Evolutionary conservation across 1,140 invertebrate genomes (phyloP), one percentile per base, ranked within the genome.

Genomic region (Drosophila funebris): DNA sequence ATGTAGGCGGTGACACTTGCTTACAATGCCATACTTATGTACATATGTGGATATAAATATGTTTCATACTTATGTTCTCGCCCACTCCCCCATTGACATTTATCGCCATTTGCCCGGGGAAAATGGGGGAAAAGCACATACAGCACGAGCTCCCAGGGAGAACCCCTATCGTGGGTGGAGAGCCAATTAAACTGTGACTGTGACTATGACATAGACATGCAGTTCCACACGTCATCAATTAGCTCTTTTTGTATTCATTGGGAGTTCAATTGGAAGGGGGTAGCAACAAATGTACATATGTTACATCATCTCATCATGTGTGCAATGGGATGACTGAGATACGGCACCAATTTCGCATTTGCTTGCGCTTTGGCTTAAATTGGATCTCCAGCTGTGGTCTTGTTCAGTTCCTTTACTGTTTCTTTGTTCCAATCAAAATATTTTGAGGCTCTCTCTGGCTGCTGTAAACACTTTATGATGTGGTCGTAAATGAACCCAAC

Each of bases 371-470:
- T 64, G 27, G 7, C 24, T 7, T 9, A 29, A 44, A 54, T 36
- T 33, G 4, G 27, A 57, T 60, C 46, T 76, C 72, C 69, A 20
- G 63, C 78, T 67, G 66, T 60, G 76, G 64, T 80, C 61, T 33
- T 27, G 39, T 18, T 18, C 33, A 24, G 18, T 31, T 33, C 3
- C n/a, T n/a, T n/a, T n/a, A n/a, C n/a, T 48, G 11, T 36, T 16
- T 41, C 73, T 62, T 87, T 85, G 82, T 78, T 61, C 18, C n/a
- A 57, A 69, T 76, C 79, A 71, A 88, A 88, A 88, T 88, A 88
- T 88, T 88, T 82, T 82, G 78, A 88, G 76, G 41, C 36, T 46
- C 48, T 33, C 11, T 20, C 50, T 31, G 43, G 69, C 80, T 84
- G 76, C 64, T 85, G 81, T 66, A 56, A 71, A 62, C 24, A 31